Evolutionary conservation across 2,888 invertebrate species (phyloP).

Genomic region (Mimumesa dahlbomi): DNA sequence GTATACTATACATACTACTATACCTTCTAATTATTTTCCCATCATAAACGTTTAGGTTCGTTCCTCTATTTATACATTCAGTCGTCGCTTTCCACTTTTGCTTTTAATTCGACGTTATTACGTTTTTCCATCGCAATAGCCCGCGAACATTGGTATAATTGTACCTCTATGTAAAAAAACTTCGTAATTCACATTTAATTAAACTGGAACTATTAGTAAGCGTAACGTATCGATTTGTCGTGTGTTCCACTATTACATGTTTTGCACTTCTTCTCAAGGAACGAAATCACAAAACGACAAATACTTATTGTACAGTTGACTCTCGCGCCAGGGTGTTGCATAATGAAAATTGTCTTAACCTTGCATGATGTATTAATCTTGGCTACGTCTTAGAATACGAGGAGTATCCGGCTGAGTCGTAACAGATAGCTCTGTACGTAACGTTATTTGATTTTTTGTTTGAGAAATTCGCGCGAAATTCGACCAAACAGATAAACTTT

Average conservation of each 20-base stretch:
- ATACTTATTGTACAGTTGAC: too few relatives aligned
- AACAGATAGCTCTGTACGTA: too few relatives aligned
- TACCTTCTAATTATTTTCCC: background rate
- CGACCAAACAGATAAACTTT: too few relatives aligned
- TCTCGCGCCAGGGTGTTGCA: conserved; percentile 30
- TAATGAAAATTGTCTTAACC: conserved; percentile 46
- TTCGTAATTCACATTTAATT: too few relatives aligned
- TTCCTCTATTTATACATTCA: background rate
- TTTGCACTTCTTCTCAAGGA: background rate
- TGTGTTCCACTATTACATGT: too few relatives aligned
- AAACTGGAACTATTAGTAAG: too few relatives aligned
- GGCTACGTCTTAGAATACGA: conserved; percentile 26
- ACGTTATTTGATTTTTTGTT: background rate
- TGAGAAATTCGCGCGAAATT: background rate
- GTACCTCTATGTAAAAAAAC: too few relatives aligned
- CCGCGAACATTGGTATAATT: too few relatives aligned
- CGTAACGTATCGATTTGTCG: too few relatives aligned
- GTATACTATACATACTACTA: too few relatives aligned
- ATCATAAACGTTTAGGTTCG: background rate
- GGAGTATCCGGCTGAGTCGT: background rate
- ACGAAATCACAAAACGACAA: background rate
- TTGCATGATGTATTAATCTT: conserved; percentile 42
- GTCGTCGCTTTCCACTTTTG: background rate
- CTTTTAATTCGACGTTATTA: background rate
- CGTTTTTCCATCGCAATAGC: too few relatives aligned